Evolutionary conservation across 1,140 invertebrate species (phyloP).

Genomic region (Drosophila mojavensis): DNA sequence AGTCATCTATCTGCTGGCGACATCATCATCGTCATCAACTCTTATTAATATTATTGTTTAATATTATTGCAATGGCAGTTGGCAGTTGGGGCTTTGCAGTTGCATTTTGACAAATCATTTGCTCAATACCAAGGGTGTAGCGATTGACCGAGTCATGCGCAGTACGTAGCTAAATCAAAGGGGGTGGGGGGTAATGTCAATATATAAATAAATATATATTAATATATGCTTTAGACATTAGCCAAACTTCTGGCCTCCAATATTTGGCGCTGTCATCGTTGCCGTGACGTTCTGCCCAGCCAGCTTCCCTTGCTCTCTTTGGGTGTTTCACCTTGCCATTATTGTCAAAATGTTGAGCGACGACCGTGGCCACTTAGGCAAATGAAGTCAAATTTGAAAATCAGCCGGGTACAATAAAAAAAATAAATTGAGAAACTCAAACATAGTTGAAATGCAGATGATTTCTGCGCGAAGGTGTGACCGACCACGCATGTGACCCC

Average conservation of each 20-base stretch:
- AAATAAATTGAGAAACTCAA: constrained; percentile 51
- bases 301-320: constrained; percentile 46
- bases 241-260: constrained; percentile 67
- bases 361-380: constrained; percentile 60
- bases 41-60: constrained; percentile 22
- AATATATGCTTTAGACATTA: constrained; percentile 6
- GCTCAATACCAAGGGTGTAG: constrained; percentile 57
- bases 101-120: constrained; percentile 57
- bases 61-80: constrained; percentile 28
- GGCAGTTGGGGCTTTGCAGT: constrained; percentile 6
- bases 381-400: constrained; percentile 56
- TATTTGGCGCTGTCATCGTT: constrained; percentile 67
- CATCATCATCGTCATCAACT: constrained; percentile 13
- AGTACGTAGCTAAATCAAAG: background rate
- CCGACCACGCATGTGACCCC: constrained; percentile 75
- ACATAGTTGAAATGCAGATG: constrained; percentile 47
- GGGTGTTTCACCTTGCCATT: constrained; percentile 64
- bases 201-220: background rate
- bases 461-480: constrained; percentile 59
- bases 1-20: constrained; percentile 13
- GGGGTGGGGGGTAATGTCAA: no score
- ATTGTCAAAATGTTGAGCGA: constrained; percentile 54
- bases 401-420: constrained; percentile 24
- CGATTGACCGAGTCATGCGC: constrained; percentile 61
- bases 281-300: constrained; percentile 25